Conservation (phyloP, 1,140 invertebrate genomes). For the Melipona quadrifasciata region DNA sequence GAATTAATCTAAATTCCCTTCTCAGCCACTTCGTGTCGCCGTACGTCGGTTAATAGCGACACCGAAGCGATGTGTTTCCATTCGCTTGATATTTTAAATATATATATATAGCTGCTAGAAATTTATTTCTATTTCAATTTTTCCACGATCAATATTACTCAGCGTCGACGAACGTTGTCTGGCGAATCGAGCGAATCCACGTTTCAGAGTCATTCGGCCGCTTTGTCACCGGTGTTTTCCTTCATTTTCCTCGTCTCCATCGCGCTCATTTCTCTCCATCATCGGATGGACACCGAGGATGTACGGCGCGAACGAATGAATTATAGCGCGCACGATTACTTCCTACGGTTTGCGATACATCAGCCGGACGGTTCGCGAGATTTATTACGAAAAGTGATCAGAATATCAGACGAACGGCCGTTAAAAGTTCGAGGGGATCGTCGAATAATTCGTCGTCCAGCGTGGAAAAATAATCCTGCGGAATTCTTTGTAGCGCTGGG, state of each 20-base stretch:
- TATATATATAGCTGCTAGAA: neutral
- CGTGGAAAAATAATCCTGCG: neutral
- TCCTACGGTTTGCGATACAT: neutral
- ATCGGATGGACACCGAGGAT: neutral
- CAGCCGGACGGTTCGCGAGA: neutral
- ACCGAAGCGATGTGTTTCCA: neutral
- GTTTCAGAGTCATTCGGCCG: neutral
- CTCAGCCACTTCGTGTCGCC: neutral
- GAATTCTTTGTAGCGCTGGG: neutral
- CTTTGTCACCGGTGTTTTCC: neutral
- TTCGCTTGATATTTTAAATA: neutral
- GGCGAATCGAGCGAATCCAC: neutral
- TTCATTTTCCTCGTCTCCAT: neutral
- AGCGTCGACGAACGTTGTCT: neutral
- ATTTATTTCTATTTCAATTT: neutral
- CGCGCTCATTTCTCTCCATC: neutral
- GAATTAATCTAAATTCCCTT: neutral
- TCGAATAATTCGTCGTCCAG: neutral
- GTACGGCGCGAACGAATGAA: neutral
- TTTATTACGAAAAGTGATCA: neutral
- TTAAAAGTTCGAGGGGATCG: slow-evolving; percentile 30
- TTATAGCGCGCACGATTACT: neutral
- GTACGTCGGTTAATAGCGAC: neutral
- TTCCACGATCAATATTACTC: neutral
- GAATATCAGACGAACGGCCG: neutral